Conservation (phyloP, 2,113 vertebrate genomes). For the Rhynchopsitta pachyrhyncha region DNA sequence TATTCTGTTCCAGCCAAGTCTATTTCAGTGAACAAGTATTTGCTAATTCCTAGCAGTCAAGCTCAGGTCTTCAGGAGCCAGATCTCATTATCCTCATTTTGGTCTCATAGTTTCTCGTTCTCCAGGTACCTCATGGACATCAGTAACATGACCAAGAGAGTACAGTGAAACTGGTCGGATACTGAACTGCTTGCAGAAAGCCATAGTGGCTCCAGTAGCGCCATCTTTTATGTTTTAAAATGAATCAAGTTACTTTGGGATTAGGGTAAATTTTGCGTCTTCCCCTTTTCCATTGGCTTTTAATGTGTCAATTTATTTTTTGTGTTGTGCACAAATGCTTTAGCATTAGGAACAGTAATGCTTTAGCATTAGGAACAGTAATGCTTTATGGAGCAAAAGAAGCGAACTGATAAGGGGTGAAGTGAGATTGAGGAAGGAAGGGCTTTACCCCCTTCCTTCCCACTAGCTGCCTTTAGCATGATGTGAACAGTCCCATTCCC, state of each 20-base stretch:
- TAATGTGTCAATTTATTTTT: neutral
- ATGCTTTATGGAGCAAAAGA: neutral
- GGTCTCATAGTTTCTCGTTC: neutral
- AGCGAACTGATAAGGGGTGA: accelerated
- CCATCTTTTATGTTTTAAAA: neutral
- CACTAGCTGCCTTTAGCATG: neutral
- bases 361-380: neutral
- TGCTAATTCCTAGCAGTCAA: neutral
- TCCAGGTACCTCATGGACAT: accelerated
- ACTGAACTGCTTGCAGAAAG: neutral
- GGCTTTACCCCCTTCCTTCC: neutral
- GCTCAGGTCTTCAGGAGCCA: neutral
- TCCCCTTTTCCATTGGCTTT: neutral
- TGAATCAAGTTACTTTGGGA: accelerated
- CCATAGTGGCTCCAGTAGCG: neutral
- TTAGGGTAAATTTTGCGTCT: neutral
- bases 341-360: neutral
- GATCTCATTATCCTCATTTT: no score
- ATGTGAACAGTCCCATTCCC: neutral
- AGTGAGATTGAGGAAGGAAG: neutral
- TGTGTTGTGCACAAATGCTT: accelerated
- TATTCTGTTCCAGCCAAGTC: neutral
- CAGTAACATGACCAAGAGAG: neutral
- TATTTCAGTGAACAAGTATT: neutral
- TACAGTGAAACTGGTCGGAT: neutral